phyloP scores from a whole-genome alignment of 2,797 vertebrate species.

The Sebastes itinus region DNA sequence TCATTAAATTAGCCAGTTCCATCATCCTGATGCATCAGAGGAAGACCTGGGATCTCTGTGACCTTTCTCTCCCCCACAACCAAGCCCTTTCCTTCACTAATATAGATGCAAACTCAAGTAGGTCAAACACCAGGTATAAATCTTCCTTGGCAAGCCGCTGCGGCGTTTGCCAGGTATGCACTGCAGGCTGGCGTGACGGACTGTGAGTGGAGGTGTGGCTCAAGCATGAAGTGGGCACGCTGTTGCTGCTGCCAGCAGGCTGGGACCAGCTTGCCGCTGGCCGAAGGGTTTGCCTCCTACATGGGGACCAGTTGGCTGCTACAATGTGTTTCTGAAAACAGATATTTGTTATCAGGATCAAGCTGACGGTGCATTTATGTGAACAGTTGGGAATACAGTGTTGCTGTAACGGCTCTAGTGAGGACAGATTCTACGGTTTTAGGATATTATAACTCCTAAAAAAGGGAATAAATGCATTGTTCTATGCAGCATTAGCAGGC shows the following conservation, averaged over 20 bases:
- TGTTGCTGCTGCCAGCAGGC: conserved; percentile 82
- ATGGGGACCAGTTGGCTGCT: conserved; percentile 87
- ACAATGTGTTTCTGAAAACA: conserved; percentile 77
- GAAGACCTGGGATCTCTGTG: conserved; percentile 90
- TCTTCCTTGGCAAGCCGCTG: conserved; percentile 89
- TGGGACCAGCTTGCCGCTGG: conserved; percentile 86
- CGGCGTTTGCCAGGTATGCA: conserved; percentile 87
- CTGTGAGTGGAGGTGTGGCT: conserved; percentile 83
- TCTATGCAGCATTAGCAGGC: not conserved
- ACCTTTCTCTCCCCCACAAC: conserved; percentile 94
- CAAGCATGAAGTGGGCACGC: conserved; percentile 84
- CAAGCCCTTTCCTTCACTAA: conserved; percentile 91
- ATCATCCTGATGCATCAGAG: conserved; percentile 95
- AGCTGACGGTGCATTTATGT: conserved; percentile 69
- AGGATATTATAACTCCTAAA: not conserved
- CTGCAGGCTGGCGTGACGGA: conserved; percentile 87
- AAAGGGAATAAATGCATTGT: not conserved
- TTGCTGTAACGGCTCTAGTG: not conserved
- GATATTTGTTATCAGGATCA: conserved; percentile 75
- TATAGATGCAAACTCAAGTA: conserved; percentile 96
- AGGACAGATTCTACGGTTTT: conserved; percentile 5
- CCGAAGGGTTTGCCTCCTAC: conserved; percentile 89
- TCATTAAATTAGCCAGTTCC: conserved; percentile 97
- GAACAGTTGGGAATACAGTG: conserved; percentile 13
- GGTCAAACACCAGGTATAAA: conserved; percentile 97